Evolutionary conservation across 35 echinoderm and acorn worm species (phyloP).

Genomic region (Amphiura filiformis): DNA sequence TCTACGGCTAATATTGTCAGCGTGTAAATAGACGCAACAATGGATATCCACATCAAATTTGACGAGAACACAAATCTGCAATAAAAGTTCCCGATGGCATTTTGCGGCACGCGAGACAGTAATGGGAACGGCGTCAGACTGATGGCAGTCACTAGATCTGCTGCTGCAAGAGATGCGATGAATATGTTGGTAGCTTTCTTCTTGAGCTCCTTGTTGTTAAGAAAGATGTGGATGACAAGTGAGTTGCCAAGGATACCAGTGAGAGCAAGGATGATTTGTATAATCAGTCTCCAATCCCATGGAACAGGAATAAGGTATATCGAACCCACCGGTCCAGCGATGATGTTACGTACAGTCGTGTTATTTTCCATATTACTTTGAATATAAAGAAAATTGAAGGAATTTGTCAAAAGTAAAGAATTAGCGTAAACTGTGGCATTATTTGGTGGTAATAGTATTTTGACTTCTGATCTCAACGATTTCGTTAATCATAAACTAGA

Average conservation of each 20-base stretch:
- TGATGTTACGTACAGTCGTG: too few relatives aligned
- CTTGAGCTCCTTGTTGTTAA: constrained; percentile 55
- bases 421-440: too few relatives aligned
- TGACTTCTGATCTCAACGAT: too few relatives aligned
- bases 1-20: constrained; percentile 67
- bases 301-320: too few relatives aligned
- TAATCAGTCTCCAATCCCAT: constrained; percentile 53
- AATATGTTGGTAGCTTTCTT: constrained; percentile 75
- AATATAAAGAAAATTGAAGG: too few relatives aligned
- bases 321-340: too few relatives aligned
- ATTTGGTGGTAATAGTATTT: too few relatives aligned
- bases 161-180: constrained; percentile 68
- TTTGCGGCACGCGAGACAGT: constrained; percentile 4
- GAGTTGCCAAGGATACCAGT: constrained; percentile 73
- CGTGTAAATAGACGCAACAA: constrained; percentile 75
- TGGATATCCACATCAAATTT: constrained; percentile 68
- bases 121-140: constrained; percentile 60
- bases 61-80: constrained; percentile 62
- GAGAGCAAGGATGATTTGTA: constrained; percentile 58
- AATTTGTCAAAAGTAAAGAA: too few relatives aligned
- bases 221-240: constrained; percentile 58
- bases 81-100: constrained; percentile 68
- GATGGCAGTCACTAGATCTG: constrained; percentile 77
- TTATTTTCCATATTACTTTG: too few relatives aligned
- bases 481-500: too few relatives aligned